Evolutionary conservation across 1,140 invertebrate species (phyloP).

Genomic region (Scaptodrosophila lebanonensis): DNA sequence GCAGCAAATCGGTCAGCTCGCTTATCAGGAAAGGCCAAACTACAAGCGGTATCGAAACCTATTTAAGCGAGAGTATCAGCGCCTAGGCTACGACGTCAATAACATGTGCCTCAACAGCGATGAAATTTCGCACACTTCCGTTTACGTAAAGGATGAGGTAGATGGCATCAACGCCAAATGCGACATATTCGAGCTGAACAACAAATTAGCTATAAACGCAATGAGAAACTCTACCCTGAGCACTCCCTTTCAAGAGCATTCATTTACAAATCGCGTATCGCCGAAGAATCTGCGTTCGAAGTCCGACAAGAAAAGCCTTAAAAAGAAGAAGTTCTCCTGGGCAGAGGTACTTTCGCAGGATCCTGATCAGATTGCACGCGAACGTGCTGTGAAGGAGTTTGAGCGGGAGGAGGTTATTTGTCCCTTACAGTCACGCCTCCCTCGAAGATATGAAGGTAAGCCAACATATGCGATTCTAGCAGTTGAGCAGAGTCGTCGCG

Average conservation of each 20-base stretch:
- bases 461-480: conserved; percentile 74
- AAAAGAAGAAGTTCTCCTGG: conserved; percentile 75
- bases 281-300: conserved; percentile 77
- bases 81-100: conserved; percentile 78
- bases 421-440: conserved; percentile 51
- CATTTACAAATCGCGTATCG: conserved; percentile 72
- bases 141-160: conserved; percentile 53
- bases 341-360: conserved; percentile 72
- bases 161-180: conserved; percentile 46
- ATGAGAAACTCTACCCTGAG: conserved; percentile 40
- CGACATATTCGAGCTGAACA: conserved; percentile 67
- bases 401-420: conserved; percentile 68
- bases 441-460: conserved; percentile 60
- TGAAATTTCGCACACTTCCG: conserved; percentile 49
- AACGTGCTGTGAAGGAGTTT: conserved; percentile 75
- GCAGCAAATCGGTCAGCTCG: conserved; percentile 79
- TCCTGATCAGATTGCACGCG: conserved; percentile 75
- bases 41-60: conserved; percentile 81
- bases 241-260: conserved; percentile 68
- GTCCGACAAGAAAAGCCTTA: conserved; percentile 58
- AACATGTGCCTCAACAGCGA: conserved; percentile 78
- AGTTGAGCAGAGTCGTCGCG: conserved; percentile 55
- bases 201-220: conserved; percentile 38
- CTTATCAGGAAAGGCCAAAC: conserved; percentile 81
- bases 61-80: conserved; percentile 80